Base-by-base conservation (phyloP, 2,888 invertebrate species). In the Noctuana brunneofusca region DNA sequence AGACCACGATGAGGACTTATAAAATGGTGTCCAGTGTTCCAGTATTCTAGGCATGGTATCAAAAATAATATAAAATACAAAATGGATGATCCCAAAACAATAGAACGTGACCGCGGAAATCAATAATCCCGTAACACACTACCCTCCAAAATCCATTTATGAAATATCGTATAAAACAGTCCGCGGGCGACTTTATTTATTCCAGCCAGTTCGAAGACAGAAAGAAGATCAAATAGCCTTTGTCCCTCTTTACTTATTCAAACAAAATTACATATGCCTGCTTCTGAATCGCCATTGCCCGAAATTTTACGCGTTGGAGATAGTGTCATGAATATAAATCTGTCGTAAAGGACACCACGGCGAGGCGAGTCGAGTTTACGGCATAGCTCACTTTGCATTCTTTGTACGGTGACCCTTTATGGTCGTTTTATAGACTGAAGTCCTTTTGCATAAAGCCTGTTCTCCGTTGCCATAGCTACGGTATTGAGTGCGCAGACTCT, bases 241-340 rank as follows among this genome's bases (percentile, higher is more conserved):
- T 90, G 90, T 90, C 89, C 87, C 85, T 86, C 83, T 86, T 90
- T 90, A 89, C 89, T 89, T 91, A 90, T 91, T 89, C 90, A 91
- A 90, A 91, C 89, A 91, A 89, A 90, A 90, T 91, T 91, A 91
- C 90, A 89, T 91, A 90, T 90, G 90, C 90, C 85, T 83, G 86
- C 84, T 86, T 84, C 86, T 81, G 87, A 86, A 89, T 90, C 86
- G 87, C 89, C 88, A 86, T 86, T 83, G 87, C 84, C 89, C 90
- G 89, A 90, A 91, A 90, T 90, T 90, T 89, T 89, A 89, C 90
- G 90, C 87, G 86, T 80, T 79, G 74, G 82, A 89, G 89, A 89
- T 87, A 89, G 88, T 87, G 91, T 84, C 89, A 90, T 91, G 90
- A 91, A 91, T 91, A 91, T 91, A 90, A 91, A 91, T 90, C 88